phyloP scores from a whole-genome alignment of 1,140 invertebrate genomes.

The Cydia fagiglandana region DNA sequence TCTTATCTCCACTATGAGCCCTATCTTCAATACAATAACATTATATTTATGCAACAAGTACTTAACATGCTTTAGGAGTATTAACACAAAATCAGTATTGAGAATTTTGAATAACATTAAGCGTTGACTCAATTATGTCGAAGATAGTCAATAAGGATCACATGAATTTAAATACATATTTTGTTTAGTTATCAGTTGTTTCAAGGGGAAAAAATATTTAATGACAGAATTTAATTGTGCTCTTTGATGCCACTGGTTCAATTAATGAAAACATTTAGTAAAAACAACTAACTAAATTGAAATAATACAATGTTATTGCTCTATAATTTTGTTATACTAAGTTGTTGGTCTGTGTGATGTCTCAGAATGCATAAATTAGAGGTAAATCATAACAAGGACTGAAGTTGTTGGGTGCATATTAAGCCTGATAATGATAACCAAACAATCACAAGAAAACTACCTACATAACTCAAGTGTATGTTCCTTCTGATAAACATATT shows the following conservation, averaged over 20 bases:
- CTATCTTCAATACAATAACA: neutral
- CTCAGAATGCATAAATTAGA: too few relatives aligned
- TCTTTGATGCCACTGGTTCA: too few relatives aligned
- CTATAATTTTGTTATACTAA: too few relatives aligned
- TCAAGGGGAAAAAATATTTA: neutral
- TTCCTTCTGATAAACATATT: slow-evolving; percentile 28
- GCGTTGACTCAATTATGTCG: neutral
- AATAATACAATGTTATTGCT: too few relatives aligned
- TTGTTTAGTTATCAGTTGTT: neutral
- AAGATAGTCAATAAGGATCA: neutral
- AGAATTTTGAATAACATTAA: too few relatives aligned
- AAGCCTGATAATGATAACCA: neutral
- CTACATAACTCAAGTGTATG: neutral
- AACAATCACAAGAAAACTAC: slow-evolving; percentile 14
- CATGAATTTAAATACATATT: too few relatives aligned
- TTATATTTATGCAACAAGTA: neutral
- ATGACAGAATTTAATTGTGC: neutral
- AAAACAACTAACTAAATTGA: too few relatives aligned
- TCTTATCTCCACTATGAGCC: neutral
- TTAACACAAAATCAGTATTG: too few relatives aligned
- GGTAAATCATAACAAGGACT: neutral
- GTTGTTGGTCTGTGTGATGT: neutral
- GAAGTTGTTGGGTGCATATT: neutral
- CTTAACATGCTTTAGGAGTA: neutral
- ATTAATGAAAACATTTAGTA: too few relatives aligned